Conservation (phyloP, 2,797 vertebrate species). For the Aselliscus stoliczkanus region DNA sequence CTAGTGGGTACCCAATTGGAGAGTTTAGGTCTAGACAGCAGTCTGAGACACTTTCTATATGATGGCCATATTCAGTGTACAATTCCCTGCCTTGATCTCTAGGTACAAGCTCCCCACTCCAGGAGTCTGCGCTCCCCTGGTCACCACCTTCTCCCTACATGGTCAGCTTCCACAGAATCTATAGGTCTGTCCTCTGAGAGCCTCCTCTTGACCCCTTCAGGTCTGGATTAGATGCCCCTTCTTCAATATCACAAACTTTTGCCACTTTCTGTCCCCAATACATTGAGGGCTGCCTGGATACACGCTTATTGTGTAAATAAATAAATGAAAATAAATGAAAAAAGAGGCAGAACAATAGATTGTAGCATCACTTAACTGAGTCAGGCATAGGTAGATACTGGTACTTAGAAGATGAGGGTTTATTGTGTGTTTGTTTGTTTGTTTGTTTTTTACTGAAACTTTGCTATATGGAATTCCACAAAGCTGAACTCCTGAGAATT, state of each 20-base stretch:
- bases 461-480: background rate
- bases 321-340: background rate
- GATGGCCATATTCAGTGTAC: background rate
- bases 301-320: background rate
- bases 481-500: background rate
- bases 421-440: too few species aligned
- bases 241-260: background rate
- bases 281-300: background rate
- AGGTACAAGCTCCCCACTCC: background rate
- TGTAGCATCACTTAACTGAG: background rate
- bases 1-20: background rate
- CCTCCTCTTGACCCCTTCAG: background rate
- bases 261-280: background rate
- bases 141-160: background rate
- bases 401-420: background rate
- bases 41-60: background rate
- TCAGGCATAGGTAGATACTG: background rate
- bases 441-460: background rate
- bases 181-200: background rate
- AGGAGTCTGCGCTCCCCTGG: background rate
- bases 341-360: background rate
- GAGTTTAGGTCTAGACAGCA: background rate
- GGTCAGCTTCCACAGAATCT: background rate
- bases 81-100: background rate
- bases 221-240: background rate